Conservation (phyloP, 2,888 invertebrate genomes). For the Andricus curvator region DNA sequence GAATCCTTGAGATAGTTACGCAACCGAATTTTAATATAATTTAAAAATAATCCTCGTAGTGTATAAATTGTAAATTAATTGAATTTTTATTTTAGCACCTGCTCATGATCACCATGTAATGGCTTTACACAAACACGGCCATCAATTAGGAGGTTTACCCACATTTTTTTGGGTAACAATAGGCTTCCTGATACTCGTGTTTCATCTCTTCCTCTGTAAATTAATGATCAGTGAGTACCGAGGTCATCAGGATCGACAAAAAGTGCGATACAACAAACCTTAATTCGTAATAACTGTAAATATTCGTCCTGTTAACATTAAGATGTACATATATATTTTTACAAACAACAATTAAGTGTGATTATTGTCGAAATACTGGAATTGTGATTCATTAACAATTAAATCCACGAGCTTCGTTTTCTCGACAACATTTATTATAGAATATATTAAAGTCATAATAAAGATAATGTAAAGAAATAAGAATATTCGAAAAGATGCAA, state of each 20-base stretch:
- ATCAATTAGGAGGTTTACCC: conserved; percentile 93
- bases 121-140: conserved; percentile 93
- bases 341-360: conserved; percentile 21
- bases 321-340: conserved; percentile 38
- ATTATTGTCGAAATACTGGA: conserved; percentile 19
- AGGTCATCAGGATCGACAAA: conserved; percentile 84
- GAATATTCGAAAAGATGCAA: background rate
- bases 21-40: background rate
- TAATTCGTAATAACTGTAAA: conserved; percentile 72
- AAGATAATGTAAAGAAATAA: background rate
- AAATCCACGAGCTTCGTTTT: background rate
- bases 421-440: conserved; percentile 33
- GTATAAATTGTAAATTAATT: background rate
- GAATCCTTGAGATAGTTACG: background rate
- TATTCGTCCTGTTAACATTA: conserved; percentile 19
- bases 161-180: conserved; percentile 95
- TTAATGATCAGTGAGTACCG: conserved; percentile 95
- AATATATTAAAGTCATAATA: conserved; percentile 19
- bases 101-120: conserved; percentile 95
- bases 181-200: conserved; percentile 91
- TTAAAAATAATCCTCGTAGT: background rate
- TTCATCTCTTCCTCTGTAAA: conserved; percentile 95
- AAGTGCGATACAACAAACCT: conserved; percentile 86
- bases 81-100: conserved; percentile 82
- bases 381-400: background rate